A percentile compares a stretch with the other conserved stretches of the same genome.
Conservation (phyloP, 2,113 vertebrate genomes). For the Rattus rattus region DNA sequence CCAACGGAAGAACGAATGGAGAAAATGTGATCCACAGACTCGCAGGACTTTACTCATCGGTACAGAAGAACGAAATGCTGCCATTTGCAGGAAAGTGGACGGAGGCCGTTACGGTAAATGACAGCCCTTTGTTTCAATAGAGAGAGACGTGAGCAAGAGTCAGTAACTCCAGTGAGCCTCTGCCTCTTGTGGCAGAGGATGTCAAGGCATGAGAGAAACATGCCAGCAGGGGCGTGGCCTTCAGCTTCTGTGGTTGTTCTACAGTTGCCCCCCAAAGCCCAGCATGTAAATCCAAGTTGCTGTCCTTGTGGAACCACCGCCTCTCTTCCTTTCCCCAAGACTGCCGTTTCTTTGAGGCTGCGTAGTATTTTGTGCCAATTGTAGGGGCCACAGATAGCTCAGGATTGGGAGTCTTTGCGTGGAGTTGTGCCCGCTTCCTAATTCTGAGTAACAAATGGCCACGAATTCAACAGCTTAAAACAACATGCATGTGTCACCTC, state of each 20-base stretch:
- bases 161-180: background rate
- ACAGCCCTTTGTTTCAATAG: background rate
- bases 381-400: background rate
- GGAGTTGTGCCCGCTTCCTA: background rate
- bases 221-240: background rate
- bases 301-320: background rate
- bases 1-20: background rate
- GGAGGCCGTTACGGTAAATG: too few species aligned
- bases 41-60: background rate
- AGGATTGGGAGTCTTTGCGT: background rate
- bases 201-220: background rate
- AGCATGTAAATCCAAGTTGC: background rate
- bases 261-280: background rate
- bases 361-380: background rate
- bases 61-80: background rate
- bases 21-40: background rate
- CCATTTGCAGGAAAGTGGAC: background rate
- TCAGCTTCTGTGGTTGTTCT: background rate
- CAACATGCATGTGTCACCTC: slow-evolving; percentile 37
- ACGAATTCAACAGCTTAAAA: slow-evolving; percentile 47
- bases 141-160: background rate
- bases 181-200: background rate
- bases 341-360: background rate
- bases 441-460: slow-evolving; percentile 25
- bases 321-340: background rate